Evolutionary conservation across 1,140 invertebrate genomes (phyloP), one percentile per base, ranked within the genome.

Genomic region (Bombyx mandarina): DNA sequence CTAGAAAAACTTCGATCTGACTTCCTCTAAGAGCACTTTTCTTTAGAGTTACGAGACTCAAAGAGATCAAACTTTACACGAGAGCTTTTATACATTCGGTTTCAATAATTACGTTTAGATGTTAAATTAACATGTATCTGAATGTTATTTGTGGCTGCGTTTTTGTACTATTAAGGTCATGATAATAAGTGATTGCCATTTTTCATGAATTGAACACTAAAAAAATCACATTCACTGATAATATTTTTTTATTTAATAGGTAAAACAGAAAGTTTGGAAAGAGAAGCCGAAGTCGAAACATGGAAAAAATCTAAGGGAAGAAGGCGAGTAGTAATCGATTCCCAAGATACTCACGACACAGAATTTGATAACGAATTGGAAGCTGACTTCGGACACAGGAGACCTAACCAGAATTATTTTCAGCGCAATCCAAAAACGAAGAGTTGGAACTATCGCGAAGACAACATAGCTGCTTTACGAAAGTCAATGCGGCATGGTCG

Each of bases 301-400:
- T 75, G 73, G 75, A 59, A 62, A 10, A 71, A 63, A 53, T 53
- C 60, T 44, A 45, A 10, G 45, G 56, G 56, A 62, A 71, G 61
- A 62, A 57, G 57, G 47, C 67, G 57, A 65, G 65, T 57, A 56
- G 8, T 63, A 9, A 22, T 54, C 43, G 35, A 46, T 22, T 43
- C 46, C 10, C n/a, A 43, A 10, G 50, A 63, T 8, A 49, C 52
- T 44, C 54, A 42, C 0, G 35, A 57, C 3, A 9, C 44, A 45
- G 58, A 60, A 8, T 45, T 10, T 3, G n/a, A 18, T 6, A 45
- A 57, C 42, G 51, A 53, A 45, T 49, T 46, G 8, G 63, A 69
- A 44, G 58, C 60, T 43, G 26, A 35, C 26, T 35, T 35, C 26
- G 26, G 4, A 2, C 26, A 1, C 26, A 35, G 26, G 26, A 2